Conservation (phyloP, 2,113 vertebrate species). For the Mastomys coucha region DNA sequence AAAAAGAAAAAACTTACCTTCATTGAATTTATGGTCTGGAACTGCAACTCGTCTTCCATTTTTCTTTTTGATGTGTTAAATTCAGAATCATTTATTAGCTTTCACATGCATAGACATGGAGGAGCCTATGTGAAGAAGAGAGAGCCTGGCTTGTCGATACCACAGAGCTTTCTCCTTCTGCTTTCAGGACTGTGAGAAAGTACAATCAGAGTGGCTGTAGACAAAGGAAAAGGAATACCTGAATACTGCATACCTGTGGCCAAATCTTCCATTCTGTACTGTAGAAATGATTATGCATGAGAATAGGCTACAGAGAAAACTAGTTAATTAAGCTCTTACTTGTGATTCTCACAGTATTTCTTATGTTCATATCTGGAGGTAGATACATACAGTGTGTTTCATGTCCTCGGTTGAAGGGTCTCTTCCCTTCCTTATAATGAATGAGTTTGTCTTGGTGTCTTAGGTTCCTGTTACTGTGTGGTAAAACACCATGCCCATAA, state of each 20-base stretch:
- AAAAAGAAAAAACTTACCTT: neutral
- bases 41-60: conserved; percentile 32
- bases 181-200: neutral
- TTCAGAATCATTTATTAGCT: conserved; percentile 36
- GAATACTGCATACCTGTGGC: neutral
- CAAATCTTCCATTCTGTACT: neutral
- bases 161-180: neutral
- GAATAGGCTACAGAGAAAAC: conserved; percentile 36
- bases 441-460: conserved; percentile 2
- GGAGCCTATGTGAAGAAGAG: neutral
- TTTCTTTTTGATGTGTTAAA: conserved; percentile 63
- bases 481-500: neutral
- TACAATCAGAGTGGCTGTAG: neutral
- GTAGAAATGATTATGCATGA: neutral
- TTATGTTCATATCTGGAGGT: neutral
- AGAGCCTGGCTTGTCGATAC: neutral
- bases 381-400: conserved; percentile 13
- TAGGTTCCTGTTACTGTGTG: neutral
- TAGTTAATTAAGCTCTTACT: conserved; percentile 14
- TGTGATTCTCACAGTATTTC: neutral
- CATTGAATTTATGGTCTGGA: conserved; percentile 48
- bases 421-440: neutral
- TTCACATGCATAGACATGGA: neutral
- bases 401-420: neutral
- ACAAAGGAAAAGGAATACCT: neutral